Percentiles rank a stretch among this genome's conserved stretches.
Evolutionary conservation across 2,797 vertebrate genomes (phyloP).

Genomic region (Catostomus latipinnis): DNA sequence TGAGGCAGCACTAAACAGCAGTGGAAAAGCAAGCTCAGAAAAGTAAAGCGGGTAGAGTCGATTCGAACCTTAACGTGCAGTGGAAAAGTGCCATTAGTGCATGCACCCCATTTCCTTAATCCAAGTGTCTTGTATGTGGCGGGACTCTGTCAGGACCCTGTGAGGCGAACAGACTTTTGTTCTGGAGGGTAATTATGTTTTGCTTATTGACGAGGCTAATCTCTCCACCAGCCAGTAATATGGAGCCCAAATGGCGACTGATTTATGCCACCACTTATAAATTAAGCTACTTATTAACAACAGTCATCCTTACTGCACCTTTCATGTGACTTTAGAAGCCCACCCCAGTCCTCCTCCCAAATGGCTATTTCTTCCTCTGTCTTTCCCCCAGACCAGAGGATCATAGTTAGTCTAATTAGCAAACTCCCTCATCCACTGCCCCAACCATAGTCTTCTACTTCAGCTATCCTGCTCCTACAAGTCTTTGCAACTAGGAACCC

Average conservation of each 20-base stretch:
- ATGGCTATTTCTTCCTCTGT: conserved; percentile 62
- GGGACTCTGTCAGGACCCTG: conserved; percentile 85
- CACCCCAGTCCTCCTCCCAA: conserved; percentile 77
- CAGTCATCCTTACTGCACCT: conserved; percentile 94
- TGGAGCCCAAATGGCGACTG: conserved; percentile 84
- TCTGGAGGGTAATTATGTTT: conserved; percentile 95
- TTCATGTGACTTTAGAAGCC: conserved; percentile 98
- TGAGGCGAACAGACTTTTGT: conserved; percentile 84
- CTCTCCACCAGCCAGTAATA: conserved; percentile 94
- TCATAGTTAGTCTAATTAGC: conserved; percentile 93
- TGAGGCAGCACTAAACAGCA: too few relatives aligned
- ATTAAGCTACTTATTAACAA: conserved; percentile 99
- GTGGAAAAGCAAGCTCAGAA: too few relatives aligned
- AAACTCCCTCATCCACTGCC: conserved; percentile 50
- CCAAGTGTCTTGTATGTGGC: conserved; percentile 74
- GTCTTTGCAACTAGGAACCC: conserved; percentile 62
- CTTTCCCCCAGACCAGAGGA: conserved; percentile 81
- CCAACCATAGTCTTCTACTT: conserved; percentile 8
- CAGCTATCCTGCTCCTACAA: conserved; percentile 79
- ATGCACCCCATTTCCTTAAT: conserved; percentile 64
- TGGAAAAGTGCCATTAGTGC: neutral
- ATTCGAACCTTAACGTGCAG: too few relatives aligned
- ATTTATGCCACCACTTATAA: conserved; percentile 91
- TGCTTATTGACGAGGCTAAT: conserved; percentile 91
- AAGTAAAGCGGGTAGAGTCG: too few relatives aligned